Evolutionary conservation across 2,888 invertebrate species (phyloP), one percentile per base, ranked within the genome.

Genomic region (Sipunculus nudus): DNA sequence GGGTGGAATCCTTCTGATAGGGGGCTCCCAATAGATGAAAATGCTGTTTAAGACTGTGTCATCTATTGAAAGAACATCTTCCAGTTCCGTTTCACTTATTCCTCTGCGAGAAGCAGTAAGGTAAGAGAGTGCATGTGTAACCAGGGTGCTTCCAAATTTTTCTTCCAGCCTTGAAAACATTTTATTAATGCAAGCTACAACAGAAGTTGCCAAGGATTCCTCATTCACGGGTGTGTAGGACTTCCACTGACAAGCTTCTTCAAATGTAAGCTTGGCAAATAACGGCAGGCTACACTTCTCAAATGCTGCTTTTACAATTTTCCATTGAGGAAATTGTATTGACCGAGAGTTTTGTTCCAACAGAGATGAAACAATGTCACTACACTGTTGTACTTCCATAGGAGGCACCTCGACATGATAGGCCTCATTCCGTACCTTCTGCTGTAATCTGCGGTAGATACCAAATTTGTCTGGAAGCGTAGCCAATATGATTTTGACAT

Each of bases 321-420:
- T 41, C 53, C 58, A 59, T 31, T 64, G 64, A n/a, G 45, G 38
- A 41, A 56, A 64, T 16, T 40, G 32, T 8, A 64, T 26, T 8
- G 31, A 35, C 21, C 53, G 45, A 16, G 41, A 35, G 16, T 19
- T 35, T 4, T 61, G 41, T 16, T 31, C 35, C 29, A 65, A 21
- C 40, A 40, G 47, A 25, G 13, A n/a, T 25, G 41, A 41, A 13
- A 57, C 5, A 8, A 66, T 49, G 19, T 53, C 38, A 13, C 10
- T n/a, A 38, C 66, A 66, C 8, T 29, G 26, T n/a, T 55, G 38
- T 2, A 96, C 85, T 3, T 71, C 62, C 28, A 69, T 48, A 10
- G 93, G 92, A 3, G 89, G 91, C 0, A 96, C 95, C 85, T 95
- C 92, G 16, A 96, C 88, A 75, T 96, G 96, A 78, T 92, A 92